A percentile compares a stretch with the other conserved stretches of the same genome.
These are phyloP conservation scores for Fregetta grallaria DNA, from an alignment of 2,113 vertebrate species.

Conservation along the genomic window DNA sequence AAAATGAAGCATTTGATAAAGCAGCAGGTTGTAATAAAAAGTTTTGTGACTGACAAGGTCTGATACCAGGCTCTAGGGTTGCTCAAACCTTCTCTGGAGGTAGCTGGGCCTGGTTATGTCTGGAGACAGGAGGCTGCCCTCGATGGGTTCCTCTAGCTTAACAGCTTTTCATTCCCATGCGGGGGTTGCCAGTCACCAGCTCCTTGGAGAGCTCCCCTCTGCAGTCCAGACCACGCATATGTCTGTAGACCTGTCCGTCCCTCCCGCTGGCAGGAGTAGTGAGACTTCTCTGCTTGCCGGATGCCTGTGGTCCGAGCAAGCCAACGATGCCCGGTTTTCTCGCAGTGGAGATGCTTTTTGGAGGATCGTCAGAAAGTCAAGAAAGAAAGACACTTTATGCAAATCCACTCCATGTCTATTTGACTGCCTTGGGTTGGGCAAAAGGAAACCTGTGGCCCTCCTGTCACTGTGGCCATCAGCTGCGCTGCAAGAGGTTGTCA, in stretches of 20 bases:
- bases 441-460: neutral
- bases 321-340: neutral
- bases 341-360: neutral
- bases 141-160: neutral
- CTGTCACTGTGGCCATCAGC: neutral
- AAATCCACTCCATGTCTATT: slow-evolving; percentile 43
- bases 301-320: neutral
- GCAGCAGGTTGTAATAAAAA: neutral
- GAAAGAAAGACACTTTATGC: neutral
- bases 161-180: neutral
- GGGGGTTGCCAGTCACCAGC: neutral
- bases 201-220: neutral
- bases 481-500: neutral
- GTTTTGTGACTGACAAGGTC: neutral
- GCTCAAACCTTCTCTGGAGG: neutral
- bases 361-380: neutral
- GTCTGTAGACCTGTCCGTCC: neutral
- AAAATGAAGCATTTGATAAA: neutral
- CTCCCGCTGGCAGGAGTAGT: neutral
- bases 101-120: neutral
- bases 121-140: neutral
- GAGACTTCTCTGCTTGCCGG: neutral
- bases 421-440: neutral
- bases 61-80: neutral
- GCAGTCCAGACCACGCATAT: neutral